A percentile compares a stretch with the other conserved stretches of the same genome.
Evolutionary conservation across 2,888 invertebrate genomes (phyloP).

Genomic region (Galeopsomyia nigrocyanea): DNA sequence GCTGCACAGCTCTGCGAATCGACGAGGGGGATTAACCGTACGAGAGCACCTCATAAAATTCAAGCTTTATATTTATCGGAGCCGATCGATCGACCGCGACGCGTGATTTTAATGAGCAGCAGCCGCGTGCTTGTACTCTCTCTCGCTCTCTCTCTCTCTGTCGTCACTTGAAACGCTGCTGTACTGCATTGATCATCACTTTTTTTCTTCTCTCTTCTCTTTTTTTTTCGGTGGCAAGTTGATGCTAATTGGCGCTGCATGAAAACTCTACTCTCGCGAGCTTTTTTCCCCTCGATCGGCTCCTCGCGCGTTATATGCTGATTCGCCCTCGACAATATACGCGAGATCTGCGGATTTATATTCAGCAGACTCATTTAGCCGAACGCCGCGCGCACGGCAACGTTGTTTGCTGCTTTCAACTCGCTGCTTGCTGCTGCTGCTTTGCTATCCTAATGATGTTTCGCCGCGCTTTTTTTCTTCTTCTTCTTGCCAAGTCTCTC

Average conservation of each 20-base stretch:
- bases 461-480: neutral
- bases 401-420: neutral
- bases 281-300: conserved; percentile 19
- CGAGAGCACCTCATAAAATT: conserved; percentile 13
- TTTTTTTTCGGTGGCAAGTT: conserved; percentile 2
- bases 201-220: conserved; percentile 1
- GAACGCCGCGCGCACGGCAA: neutral
- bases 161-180: conserved; percentile 14
- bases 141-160: neutral
- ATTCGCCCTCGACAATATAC: neutral
- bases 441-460: conserved; percentile 18
- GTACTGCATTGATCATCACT: conserved; percentile 35
- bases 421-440: neutral
- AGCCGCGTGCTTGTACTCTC: neutral
- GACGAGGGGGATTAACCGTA: neutral
- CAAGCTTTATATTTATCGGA: conserved; percentile 8
- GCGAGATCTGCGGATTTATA: conserved; percentile 22
- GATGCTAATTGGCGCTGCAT: conserved; percentile 41
- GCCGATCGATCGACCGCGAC: conserved; percentile 1
- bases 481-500: too few relatives aligned
- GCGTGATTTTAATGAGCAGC: conserved; percentile 35
- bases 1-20: too few relatives aligned
- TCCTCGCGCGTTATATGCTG: conserved; percentile 23
- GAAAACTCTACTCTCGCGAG: conserved; percentile 20
- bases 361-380: conserved; percentile 17